Evolutionary conservation across 1,140 invertebrate species (phyloP).

Genomic region (Heterodera carotae): DNA sequence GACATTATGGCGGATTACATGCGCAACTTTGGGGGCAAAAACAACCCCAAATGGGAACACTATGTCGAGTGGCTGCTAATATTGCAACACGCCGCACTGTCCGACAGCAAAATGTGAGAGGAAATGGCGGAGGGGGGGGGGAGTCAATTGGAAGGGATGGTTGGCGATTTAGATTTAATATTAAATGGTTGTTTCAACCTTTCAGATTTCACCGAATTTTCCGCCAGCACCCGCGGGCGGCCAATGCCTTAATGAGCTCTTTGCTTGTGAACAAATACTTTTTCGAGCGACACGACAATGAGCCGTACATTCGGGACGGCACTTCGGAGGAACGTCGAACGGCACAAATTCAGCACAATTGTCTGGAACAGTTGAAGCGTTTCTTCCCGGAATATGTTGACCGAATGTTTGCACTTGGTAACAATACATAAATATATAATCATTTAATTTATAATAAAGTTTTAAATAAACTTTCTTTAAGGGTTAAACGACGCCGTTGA

Average conservation of each 20-base stretch:
- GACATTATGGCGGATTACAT: not conserved
- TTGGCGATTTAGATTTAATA: too few relatives aligned
- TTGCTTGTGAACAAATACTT: not conserved
- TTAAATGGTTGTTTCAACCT: not conserved
- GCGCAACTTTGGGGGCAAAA: not conserved
- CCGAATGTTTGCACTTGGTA: conserved; percentile 10
- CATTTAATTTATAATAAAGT: not conserved
- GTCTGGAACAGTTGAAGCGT: conserved; percentile 3
- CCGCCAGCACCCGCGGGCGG: not conserved
- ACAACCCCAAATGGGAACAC: not conserved
- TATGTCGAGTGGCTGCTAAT: conserved; percentile 3
- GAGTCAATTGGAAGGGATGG: not conserved
- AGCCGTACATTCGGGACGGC: not conserved
- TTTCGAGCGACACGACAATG: not conserved
- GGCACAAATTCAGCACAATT: conserved; percentile 7
- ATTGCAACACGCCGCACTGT: conserved; percentile 5
- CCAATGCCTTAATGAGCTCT: conserved; percentile 7
- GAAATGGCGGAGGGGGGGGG: too few relatives aligned
- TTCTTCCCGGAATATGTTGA: conserved; percentile 10
- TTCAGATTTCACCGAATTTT: conserved; percentile 11
- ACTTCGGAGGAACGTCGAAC: not conserved
- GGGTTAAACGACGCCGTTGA: conserved; percentile 1
- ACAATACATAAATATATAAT: not conserved
- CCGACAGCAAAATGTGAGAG: conserved; percentile 7
- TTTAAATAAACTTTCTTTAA: not conserved